Base-by-base conservation (phyloP, 53 echinoderm and acorn worm species). In the Echinometra lucunter region DNA sequence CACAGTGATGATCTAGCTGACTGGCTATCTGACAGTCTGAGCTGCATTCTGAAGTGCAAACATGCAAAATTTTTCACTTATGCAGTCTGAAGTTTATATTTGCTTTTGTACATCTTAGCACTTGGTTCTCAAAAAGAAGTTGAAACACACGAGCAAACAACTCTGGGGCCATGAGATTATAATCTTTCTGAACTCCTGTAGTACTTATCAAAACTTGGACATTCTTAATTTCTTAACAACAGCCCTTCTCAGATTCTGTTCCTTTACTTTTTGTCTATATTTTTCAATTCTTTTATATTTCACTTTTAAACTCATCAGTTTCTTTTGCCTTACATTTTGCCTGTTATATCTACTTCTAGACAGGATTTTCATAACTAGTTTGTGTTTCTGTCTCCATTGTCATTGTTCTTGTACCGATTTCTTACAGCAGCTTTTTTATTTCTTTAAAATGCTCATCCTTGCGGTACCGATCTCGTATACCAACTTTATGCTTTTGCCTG, bases 71-170 rank as follows among this genome's bases (percentile, higher is more conserved):
- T 93, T 37, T 37, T 81, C 83, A 66, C 78, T 75, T 18, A 96
- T 89, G 82, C 81, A 93, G 37, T 63, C 34, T 23, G 35, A 53
- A 95, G 32, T 81, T 72, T 89, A 47, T 96, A 96, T 40, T 96
- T 95, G 9, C 47, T 66, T 35, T 89, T 15, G 23, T 95, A 82
- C 96, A 95, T 90, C 95, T 95, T 38, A 66, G 0, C 25, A 95
- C 95, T 81, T 95, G 96, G 18, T 96, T 95, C 37, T 74, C 58
- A 66, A 95, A 95, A 37, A 95, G 67, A 28, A 95, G 66, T 95
- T 96, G 7, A 92, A 55, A 45, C 95, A 96, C 6, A 87, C 93
- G 74, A 58, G 60, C 96, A 96, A 25, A 96, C 96, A 93, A 89
- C 90, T 78, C 95, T 95, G 75, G 93, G 95, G 55, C 94, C 95